phyloP scores from a whole-genome alignment of 2,888 invertebrate genomes.

The Acrocyrtus sp. region DNA sequence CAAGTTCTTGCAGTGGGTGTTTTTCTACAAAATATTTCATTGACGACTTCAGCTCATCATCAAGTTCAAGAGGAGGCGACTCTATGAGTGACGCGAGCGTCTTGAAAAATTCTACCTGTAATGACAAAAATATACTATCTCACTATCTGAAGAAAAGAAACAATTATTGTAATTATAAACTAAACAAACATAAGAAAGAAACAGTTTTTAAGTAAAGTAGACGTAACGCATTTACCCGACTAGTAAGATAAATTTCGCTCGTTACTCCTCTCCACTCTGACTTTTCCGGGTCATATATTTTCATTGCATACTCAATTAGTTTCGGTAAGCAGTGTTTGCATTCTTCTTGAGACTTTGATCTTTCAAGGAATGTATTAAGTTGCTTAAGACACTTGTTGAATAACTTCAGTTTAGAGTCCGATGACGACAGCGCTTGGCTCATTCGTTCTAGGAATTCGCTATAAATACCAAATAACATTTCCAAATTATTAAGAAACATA shows the following conservation, averaged over 20 bases:
- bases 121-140: too few species aligned
- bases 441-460: constrained; percentile 21
- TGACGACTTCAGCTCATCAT: too few species aligned
- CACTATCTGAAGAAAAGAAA: too few species aligned
- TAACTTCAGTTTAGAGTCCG: neutral
- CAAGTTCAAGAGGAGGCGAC: too few species aligned
- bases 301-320: neutral
- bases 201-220: too few species aligned
- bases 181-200: too few species aligned
- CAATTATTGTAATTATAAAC: too few species aligned
- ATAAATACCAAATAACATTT: neutral
- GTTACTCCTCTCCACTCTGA: neutral
- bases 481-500: too few species aligned
- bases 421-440: constrained; percentile 16
- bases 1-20: neutral
- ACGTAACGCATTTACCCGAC: constrained; percentile 15
- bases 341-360: neutral
- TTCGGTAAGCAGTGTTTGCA: neutral
- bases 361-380: neutral
- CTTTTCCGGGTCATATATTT: neutral
- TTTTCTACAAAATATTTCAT: constrained; percentile 1
- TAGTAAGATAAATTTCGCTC: constrained; percentile 4
- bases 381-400: constrained; percentile 8
- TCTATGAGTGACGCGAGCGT: too few species aligned
- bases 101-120: too few species aligned